Base-by-base conservation (phyloP, 1,140 invertebrate species). In the Monochamus saltuarius region DNA sequence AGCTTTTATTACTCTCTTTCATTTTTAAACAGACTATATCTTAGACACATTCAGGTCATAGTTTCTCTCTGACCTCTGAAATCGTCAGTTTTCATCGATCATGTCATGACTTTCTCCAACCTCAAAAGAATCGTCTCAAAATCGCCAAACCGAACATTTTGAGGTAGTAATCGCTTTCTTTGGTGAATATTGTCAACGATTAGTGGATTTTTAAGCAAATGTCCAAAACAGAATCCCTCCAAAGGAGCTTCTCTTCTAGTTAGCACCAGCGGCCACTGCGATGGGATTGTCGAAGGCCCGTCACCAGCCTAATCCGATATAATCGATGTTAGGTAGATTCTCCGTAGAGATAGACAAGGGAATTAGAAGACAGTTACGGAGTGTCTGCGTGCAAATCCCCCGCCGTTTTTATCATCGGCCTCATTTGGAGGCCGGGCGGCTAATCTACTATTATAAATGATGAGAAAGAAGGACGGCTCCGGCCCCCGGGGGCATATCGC, bases 251-350 rank as follows among this genome's bases (percentile, higher is more conserved):
- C 22, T 6, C 22, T 6, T 3, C 22, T 29, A 3, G 22, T 6
- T 2, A 6, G 22, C 22, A 14, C 39, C 14, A 11, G 3, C 39
- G 39, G 39, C 39, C 14, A n/a, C 14, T 40, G 39, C 14, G 11
- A n/a, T 40, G 39, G 9, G 14, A n/a, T 40, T 6, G 22, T 17
- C 10, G 43, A 46, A 46, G n/a, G 16, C 17, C 16, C 49, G 49
- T 34, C 55, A 64, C 52, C 58, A 43, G 59, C 16, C 36, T 57
- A 66, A 63, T 60, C 66, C 66, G 46, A 62, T 56, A 65, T 68
- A 68, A 68, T 68, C 66, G 66, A 68, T 68, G 66, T 65, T 68
- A 68, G 66, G 66, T 68, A 68, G 66, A 68, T 68, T 65, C 62
- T 64, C 60, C 39, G 40, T 35, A 29, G 49, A 65, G 64, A 68